Percentiles rank a stretch among this genome's conserved stretches.
Evolutionary conservation across 2,113 vertebrate genomes (phyloP).

Genomic region (Antechinus stuartii): DNA sequence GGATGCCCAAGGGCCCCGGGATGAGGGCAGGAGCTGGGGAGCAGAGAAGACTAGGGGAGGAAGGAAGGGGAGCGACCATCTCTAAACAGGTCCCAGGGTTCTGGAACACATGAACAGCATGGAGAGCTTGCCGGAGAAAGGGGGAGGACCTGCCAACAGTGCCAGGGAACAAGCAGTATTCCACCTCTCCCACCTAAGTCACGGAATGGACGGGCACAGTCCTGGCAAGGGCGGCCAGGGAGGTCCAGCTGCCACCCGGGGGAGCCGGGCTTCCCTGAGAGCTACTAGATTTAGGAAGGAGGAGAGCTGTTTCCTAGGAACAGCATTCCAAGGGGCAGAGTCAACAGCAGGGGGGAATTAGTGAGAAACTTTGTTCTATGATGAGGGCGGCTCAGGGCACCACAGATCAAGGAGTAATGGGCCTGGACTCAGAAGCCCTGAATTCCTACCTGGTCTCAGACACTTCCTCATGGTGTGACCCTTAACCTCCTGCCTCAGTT

Average conservation of each 20-base stretch:
- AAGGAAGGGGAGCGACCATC: not conserved
- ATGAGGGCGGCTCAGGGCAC: not conserved
- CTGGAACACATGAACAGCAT: not conserved
- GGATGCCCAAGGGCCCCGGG: not conserved
- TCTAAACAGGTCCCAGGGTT: not conserved
- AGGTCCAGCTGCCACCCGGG: too few relatives aligned
- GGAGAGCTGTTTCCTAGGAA: not conserved
- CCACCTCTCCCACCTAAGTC: too few relatives aligned
- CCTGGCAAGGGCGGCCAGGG: too few relatives aligned
- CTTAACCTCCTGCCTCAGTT: not conserved
- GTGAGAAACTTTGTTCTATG: too few relatives aligned
- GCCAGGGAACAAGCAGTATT: not conserved
- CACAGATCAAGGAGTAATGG: not conserved
- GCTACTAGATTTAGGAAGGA: not conserved
- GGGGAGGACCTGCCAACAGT: too few relatives aligned
- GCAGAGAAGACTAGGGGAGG: not conserved
- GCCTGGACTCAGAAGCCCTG: not conserved
- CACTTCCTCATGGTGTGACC: not conserved
- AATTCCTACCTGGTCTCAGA: not conserved
- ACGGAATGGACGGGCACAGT: too few relatives aligned
- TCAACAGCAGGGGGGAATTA: not conserved
- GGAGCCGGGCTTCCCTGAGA: not conserved
- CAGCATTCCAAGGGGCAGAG: not conserved
- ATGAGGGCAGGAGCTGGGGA: not conserved
- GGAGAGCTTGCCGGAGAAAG: not conserved